Conservation (phyloP, 2,797 vertebrate genomes). For the Sebastes diploproa region DNA sequence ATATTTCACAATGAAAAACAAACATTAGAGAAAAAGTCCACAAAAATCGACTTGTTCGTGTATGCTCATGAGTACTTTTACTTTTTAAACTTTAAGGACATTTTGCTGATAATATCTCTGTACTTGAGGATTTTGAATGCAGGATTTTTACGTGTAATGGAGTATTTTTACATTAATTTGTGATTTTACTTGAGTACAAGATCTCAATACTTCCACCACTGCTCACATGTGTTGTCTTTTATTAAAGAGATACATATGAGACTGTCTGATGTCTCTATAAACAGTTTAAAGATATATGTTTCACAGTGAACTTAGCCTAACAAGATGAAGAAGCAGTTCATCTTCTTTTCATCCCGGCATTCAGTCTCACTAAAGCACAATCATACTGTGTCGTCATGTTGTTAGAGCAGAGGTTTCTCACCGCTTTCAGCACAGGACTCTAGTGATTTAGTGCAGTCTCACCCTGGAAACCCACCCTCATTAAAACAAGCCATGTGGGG, state of each 20-base stretch:
- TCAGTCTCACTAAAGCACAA: neutral
- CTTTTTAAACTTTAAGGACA: neutral
- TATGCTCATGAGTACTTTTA: neutral
- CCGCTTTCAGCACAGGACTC: neutral
- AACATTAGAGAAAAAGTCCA: neutral
- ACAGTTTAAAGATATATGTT: neutral
- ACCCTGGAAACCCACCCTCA: constrained; percentile 48
- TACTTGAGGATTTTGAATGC: neutral
- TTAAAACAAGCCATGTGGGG: constrained; percentile 39
- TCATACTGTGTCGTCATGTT: constrained; percentile 1
- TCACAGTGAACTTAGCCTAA: neutral
- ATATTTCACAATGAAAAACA: neutral
- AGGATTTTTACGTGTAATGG: neutral
- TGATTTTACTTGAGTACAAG: neutral
- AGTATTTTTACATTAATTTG: neutral
- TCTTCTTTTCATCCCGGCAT: constrained; percentile 8
- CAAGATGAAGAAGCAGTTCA: neutral
- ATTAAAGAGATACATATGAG: neutral
- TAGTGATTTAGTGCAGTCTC: constrained; percentile 44
- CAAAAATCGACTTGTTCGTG: no score
- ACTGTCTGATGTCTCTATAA: neutral
- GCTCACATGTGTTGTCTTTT: neutral
- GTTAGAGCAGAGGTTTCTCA: constrained; percentile 35
- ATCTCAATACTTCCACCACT: neutral
- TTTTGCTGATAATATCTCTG: neutral